These are phyloP conservation scores for Clavelina lepadiformis DNA, from an alignment of 23 tunicate genomes.

Conservation along the genomic window DNA sequence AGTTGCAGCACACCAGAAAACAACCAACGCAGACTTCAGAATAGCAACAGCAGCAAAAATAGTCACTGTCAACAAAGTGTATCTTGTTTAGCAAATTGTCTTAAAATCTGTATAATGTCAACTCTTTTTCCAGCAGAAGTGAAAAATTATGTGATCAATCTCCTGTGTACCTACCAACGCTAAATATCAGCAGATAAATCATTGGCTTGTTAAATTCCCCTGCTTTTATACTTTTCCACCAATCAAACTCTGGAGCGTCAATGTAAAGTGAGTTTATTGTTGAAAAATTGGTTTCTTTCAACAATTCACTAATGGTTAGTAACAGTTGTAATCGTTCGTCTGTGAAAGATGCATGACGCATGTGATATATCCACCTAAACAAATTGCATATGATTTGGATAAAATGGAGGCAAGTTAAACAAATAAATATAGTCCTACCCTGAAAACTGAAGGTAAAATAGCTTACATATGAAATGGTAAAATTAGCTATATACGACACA, in stretches of 20 bases:
- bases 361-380: too few species aligned
- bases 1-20: not conserved
- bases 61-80: not conserved
- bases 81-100: too few species aligned
- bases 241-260: slow-evolving; percentile 23
- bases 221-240: slow-evolving; percentile 30
- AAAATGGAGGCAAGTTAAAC: too few species aligned
- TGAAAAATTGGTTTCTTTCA: not conserved
- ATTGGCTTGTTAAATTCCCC: slow-evolving; percentile 1
- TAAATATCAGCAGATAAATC: not conserved
- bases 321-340: too few species aligned
- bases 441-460: too few species aligned
- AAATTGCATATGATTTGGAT: too few species aligned
- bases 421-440: too few species aligned
- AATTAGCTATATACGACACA: not conserved
- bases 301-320: not conserved
- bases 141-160: not conserved
- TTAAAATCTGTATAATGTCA: too few species aligned
- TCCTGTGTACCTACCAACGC: slow-evolving; percentile 16
- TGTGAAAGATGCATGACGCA: too few species aligned
- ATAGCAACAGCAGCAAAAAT: not conserved
- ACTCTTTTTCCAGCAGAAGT: too few species aligned
- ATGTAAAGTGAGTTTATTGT: not conserved
- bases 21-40: not conserved
- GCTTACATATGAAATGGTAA: too few species aligned